Conservation (phyloP, 2,113 vertebrate genomes). For the Pristiophorus japonicus region DNA sequence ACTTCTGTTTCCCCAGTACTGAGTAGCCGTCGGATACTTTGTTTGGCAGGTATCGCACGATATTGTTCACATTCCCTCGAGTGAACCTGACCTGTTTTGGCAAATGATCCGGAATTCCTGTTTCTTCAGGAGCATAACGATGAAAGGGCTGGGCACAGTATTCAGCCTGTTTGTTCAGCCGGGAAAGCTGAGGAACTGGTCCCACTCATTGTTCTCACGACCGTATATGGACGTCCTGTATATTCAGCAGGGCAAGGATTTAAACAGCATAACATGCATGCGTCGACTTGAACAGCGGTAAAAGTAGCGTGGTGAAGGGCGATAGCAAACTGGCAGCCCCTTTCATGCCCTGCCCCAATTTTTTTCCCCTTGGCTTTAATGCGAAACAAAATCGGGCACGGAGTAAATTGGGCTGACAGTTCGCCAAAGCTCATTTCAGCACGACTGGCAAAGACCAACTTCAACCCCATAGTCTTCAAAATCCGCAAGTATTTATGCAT, state of each 20-base stretch:
- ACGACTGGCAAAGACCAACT: neutral
- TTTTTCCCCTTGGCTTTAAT: neutral
- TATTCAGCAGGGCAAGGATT: too few relatives aligned
- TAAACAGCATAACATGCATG: neutral
- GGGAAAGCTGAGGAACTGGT: too few relatives aligned
- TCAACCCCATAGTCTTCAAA: neutral
- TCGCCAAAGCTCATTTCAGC: neutral
- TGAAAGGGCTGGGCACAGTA: neutral
- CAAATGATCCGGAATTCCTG: neutral
- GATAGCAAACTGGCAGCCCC: neutral
- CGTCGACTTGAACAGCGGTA: neutral
- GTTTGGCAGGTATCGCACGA: neutral
- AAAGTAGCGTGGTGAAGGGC: neutral
- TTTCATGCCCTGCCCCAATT: neutral
- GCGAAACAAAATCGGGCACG: neutral
- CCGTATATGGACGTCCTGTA: too few relatives aligned
- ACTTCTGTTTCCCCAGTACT: neutral
- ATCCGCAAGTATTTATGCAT: neutral
- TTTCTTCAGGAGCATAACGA: neutral
- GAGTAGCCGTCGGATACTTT: neutral
- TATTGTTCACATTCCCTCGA: neutral
- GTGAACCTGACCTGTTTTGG: neutral
- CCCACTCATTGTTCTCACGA: too few relatives aligned
- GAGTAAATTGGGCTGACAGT: neutral
- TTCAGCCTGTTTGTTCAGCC: neutral